Evolutionary conservation across 2,113 vertebrate species (phyloP), one percentile per base, ranked within the genome.

Genomic region (Buteo buteo): DNA sequence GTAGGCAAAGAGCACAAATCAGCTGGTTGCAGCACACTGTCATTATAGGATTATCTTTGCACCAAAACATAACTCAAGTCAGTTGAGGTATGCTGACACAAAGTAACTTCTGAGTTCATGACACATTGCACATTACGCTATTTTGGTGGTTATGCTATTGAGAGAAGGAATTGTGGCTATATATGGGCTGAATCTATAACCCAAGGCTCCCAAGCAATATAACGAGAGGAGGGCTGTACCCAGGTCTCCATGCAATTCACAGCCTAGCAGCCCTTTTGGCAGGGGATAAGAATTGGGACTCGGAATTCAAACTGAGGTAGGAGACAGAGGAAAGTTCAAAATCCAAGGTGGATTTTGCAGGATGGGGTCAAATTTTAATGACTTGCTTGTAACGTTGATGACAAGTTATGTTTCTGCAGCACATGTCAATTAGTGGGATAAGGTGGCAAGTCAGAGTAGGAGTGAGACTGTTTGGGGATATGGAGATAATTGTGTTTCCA

Each of bases 81-180:
- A 4, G 0, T 8, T 42, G 34, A 65, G 58, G 44, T 42, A 26
- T 0, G 1, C 31, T 29, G 59, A 22, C 0, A 1, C 12, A 18
- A 58, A 18, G 22, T 55, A 19, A 32, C 31, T 57, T 57, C 66
- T 25, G 78, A 79, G 54, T 32, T 69, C 12, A 5, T 1, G 5
- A 29, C 34, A 24, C 9, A 1, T n/a, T n/a, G 69, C 76, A 32
- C 4, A 2, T 44, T 10, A 36, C 3, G 1, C 22, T 66, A 3
- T 72, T 74, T 66, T 50, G n/a, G 45, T 72, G n/a, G 38, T 28
- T 82, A 7, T 72, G 45, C 50, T 47, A 4, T 10, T 55, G 40
- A 36, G 42, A 44, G 61, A 64, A 69, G 55, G 44, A n/a, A 26
- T 70, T 47, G 16, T 19, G 14, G 34, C 80, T 38, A 1, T 38